Percentiles rank a stretch among this genome's conserved stretches.
These are phyloP conservation scores for Ondatra zibethicus DNA, from an alignment of 2,113 vertebrate genomes.

Conservation along the genomic window DNA sequence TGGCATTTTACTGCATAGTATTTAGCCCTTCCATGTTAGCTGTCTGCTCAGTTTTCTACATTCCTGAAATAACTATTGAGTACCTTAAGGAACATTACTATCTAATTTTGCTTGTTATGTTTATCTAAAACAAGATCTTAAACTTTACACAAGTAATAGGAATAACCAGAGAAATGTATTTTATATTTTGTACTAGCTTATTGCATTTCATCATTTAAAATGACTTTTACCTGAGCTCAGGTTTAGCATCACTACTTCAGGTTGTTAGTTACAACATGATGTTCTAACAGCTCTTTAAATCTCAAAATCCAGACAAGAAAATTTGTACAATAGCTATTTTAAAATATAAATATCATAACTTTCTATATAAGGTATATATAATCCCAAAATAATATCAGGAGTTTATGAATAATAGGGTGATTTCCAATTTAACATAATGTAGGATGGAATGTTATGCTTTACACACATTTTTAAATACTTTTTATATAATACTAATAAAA, in stretches of 20 bases:
- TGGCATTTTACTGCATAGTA: neutral
- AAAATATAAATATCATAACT: neutral
- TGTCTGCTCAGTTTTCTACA: neutral
- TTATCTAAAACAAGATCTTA: neutral
- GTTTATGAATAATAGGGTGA: neutral
- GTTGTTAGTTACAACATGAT: neutral
- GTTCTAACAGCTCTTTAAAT: neutral
- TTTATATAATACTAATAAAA: neutral
- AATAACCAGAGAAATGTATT: neutral
- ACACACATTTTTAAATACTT: neutral
- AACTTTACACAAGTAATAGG: neutral
- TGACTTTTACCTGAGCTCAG: neutral
- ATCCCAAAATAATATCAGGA: neutral
- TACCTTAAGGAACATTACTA: neutral
- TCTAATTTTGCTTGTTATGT: neutral
- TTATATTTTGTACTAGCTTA: neutral
- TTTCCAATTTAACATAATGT: neutral
- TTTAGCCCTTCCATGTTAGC: neutral
- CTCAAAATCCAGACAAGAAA: neutral
- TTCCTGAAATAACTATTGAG: neutral
- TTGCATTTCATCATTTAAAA: neutral
- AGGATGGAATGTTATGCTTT: neutral
- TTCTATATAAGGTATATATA: neutral
- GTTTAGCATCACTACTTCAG: neutral
- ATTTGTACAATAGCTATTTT: neutral